Base-by-base conservation (phyloP, 2,888 invertebrate species). In the Trichogramma evanescens region DNA sequence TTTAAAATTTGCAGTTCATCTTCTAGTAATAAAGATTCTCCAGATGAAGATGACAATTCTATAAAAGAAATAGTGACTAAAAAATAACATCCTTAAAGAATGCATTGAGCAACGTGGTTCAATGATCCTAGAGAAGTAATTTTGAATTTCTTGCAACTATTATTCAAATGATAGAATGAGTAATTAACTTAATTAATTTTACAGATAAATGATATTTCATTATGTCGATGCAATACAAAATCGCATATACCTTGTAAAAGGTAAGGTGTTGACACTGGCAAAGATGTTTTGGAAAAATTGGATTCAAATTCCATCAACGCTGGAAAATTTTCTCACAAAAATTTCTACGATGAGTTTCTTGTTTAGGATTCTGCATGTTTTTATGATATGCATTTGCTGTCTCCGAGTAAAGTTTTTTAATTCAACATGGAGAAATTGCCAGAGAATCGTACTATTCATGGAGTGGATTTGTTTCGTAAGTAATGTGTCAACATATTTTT, bases 351-450 rank as follows among this genome's bases (percentile, higher is more conserved):
- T 74, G 94, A 95, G 76, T 99, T 94, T 76, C 86, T 94, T 42
- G 99, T 99, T 77, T 97, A 98, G 99, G 99, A 0, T 99, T 97
- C 77, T 98, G 98, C 0, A 84, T 99, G 82, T 86, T 98, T 59
- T 93, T 97, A 0, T 98, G 99, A 77, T 88, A 88, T 70, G 91
- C 90, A 9, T 81, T 98, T 90, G 72, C 79, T 95, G 56, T 94
- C 95, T 0, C 89, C 89, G 0, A 94, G 93, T 73, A 91, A 92
- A 80, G 87, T 91, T n/a, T 95, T 96, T 71, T 84, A 96, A 54
- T 98, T 97, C 77, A 97, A 96, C 78, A 95, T 97, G 70, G 97
- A 98, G 74, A 89, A 89, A 59, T 84, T 92, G 69, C 95, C 96
- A 0, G 90, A 93, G 72, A 95, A 95, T 77, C 98, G 95, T 73